Evolutionary conservation across 1,140 invertebrate species (phyloP).

Genomic region (Ridgeia piscesae): DNA sequence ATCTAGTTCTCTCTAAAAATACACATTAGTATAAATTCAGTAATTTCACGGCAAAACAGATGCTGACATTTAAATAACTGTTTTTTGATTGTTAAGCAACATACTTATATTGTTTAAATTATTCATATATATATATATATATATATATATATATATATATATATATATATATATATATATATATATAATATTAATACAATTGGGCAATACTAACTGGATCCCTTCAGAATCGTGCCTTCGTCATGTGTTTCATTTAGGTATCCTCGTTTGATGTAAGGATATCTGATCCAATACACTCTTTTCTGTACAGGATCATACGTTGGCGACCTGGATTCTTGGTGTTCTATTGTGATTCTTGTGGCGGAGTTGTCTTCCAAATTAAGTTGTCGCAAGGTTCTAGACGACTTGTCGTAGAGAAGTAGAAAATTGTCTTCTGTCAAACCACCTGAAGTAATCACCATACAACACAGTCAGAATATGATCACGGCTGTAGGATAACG

Average conservation of each 20-base stretch:
- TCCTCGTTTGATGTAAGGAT: background rate
- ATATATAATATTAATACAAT: background rate
- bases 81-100: too few relatives aligned
- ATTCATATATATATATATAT: too few relatives aligned
- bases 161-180: too few relatives aligned
- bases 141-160: too few relatives aligned
- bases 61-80: background rate
- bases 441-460: background rate
- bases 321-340: background rate
- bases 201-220: background rate
- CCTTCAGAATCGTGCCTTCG: background rate
- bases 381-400: background rate
- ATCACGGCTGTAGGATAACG: background rate
- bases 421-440: background rate
- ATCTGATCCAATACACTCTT: background rate
- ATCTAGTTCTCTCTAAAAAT: too few relatives aligned
- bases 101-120: too few relatives aligned
- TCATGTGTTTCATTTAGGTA: background rate
- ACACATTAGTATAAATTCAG: too few relatives aligned
- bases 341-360: background rate
- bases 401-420: background rate
- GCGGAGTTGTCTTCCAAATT: background rate
- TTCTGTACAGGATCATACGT: background rate
- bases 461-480: background rate
- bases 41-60: too few relatives aligned